Percentiles rank a stretch among this genome's conserved stretches.
Evolutionary conservation across 2,888 invertebrate species (phyloP).

Genomic region (Leptodirus hochenwartii): DNA sequence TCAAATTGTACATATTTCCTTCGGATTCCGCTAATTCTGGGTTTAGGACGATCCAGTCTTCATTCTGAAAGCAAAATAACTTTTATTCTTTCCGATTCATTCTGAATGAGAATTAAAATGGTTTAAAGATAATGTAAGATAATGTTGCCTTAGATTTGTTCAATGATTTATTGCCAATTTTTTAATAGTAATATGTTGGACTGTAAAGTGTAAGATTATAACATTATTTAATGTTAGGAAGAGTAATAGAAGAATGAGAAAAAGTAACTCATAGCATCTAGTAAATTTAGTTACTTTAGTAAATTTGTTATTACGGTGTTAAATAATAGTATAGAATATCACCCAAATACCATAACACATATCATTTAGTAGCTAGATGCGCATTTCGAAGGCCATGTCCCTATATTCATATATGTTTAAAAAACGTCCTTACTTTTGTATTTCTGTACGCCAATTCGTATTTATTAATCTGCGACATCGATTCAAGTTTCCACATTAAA

Average conservation of each 20-base stretch:
- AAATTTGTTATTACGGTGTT: too few species aligned
- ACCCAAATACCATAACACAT: background rate
- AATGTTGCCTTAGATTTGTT: too few species aligned
- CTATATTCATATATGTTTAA: background rate
- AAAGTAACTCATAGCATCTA: too few species aligned
- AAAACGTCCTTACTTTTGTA: conserved; percentile 22
- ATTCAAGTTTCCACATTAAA: conserved; percentile 30
- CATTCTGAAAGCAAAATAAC: conserved; percentile 16
- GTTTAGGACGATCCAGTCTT: conserved; percentile 20
- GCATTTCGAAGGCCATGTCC: background rate
- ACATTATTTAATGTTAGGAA: too few species aligned
- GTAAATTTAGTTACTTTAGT: too few species aligned
- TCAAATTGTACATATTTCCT: conserved; percentile 23
- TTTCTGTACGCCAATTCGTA: conserved; percentile 29
- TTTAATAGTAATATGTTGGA: too few species aligned
- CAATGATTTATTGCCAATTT: too few species aligned
- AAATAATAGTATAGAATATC: too few species aligned
- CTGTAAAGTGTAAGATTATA: too few species aligned
- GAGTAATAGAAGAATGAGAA: too few species aligned
- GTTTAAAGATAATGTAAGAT: too few species aligned
- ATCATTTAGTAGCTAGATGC: background rate
- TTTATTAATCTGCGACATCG: conserved; percentile 26
- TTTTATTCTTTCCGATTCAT: conserved; percentile 4
- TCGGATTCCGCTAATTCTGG: conserved; percentile 19
- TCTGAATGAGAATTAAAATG: conserved; percentile 2